These are phyloP conservation scores for Ochotona curzoniae DNA, from an alignment of 2,113 vertebrate species.

Conservation along the genomic window DNA sequence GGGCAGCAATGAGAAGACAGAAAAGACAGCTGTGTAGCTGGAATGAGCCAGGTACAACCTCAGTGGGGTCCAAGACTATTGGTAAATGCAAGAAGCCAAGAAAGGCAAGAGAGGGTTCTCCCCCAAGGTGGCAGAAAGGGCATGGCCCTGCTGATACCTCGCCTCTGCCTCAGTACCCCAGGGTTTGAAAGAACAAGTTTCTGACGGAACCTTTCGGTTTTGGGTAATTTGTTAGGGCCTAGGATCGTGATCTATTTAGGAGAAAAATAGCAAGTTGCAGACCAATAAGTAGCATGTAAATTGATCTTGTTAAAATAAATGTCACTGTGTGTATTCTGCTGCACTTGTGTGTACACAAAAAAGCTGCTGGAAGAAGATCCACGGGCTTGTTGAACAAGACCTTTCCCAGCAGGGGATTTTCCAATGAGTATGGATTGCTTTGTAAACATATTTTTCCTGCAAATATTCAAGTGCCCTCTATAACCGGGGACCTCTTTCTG, in stretches of 20 bases:
- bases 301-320: constrained; percentile 3
- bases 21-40: background rate
- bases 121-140: background rate
- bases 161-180: background rate
- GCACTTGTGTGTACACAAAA: background rate
- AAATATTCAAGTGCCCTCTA: background rate
- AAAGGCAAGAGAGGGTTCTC: background rate
- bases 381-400: background rate
- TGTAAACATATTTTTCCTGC: background rate
- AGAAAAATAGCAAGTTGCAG: background rate
- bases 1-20: background rate
- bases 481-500: background rate
- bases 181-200: background rate
- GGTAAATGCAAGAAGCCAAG: background rate
- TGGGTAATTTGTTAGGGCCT: background rate
- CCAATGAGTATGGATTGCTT: background rate
- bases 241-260: background rate
- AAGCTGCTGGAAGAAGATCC: background rate
- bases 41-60: background rate
- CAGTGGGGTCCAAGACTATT: background rate
- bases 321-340: background rate
- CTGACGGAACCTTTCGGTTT: background rate
- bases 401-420: too few species aligned
- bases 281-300: background rate
- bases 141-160: background rate